Evolutionary conservation across 64 coral and sea anemone genomes (phyloP), one percentile per base, ranked within the genome.

Genomic region (Stichodactyla mertensii): DNA sequence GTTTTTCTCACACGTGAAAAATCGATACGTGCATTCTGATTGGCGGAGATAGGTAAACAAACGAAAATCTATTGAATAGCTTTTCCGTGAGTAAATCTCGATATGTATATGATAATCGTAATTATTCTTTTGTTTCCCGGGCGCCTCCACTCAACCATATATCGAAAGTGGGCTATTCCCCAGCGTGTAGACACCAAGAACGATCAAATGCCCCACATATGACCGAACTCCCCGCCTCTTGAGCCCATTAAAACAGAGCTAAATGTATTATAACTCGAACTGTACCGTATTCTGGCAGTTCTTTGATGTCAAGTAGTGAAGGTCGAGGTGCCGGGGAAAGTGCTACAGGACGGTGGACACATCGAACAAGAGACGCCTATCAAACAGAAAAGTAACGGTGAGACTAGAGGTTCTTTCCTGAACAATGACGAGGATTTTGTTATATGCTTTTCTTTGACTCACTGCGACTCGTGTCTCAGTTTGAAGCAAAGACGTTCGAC

Each of bases 281-380:
- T 20, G 19, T 52, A 91, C 90, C 90, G 86, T 55, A 91, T 56
- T 83, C 54, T 81, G 90, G 90, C 15, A 91, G 54, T 69, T 78
- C 64, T 87, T 91, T 55, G n/a, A 87, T 28, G 7, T 82, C 52
- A 51, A 55, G 85, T 16, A 74, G 51, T 10, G 55, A 22, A 31
- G 78, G 90, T 59, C 27, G 54, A 67, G 90, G 90, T 18, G 61
- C 74, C 10, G 90, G 90, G 53, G 62, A 55, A 70, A 91, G 85
- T 22, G 90, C 57, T n/a, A 31, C 52, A 56, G 85, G 58, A 87
- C 85, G 62, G 27, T 87, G 83, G 16, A 85, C 64, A 82, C 71
- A 91, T 45, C 90, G 31, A 81, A 81, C 53, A 31, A 74, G 69
- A 74, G 69, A 74, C 7, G 9, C 69, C 69, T 74, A 13, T 27